Evolutionary conservation across 2,797 vertebrate species (phyloP).

Genomic region (Sebastes trivittatus): DNA sequence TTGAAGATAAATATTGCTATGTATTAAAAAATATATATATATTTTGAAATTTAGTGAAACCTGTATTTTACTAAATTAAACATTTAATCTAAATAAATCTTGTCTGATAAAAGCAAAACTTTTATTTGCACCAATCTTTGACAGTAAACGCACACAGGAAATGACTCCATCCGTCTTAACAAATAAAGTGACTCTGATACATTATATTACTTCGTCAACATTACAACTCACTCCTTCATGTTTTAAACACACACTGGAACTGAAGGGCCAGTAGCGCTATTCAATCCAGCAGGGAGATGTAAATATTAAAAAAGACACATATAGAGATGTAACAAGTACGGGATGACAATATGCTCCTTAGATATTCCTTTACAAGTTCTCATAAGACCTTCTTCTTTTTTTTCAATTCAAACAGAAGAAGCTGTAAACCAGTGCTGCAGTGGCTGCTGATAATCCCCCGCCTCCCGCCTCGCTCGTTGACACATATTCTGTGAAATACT

Average conservation of each 20-base stretch:
- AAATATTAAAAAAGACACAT: constrained; percentile 61
- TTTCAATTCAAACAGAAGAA: constrained; percentile 71
- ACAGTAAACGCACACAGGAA: constrained; percentile 39
- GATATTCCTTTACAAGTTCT: constrained; percentile 71
- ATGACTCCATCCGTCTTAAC: constrained; percentile 38
- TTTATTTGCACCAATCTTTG: not conserved
- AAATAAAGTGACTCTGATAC: constrained; percentile 47
- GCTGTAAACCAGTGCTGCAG: constrained; percentile 62
- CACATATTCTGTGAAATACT: constrained; percentile 93
- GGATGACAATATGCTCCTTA: constrained; percentile 60
- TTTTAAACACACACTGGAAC: constrained; percentile 62
- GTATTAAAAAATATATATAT: not conserved
- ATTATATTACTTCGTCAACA: constrained; percentile 63
- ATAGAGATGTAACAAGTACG: constrained; percentile 60
- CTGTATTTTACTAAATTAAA: not conserved
- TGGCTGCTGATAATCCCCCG: constrained; percentile 59
- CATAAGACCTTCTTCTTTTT: constrained; percentile 52
- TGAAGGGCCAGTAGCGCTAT: constrained; percentile 42
- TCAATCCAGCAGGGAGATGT: constrained; percentile 60
- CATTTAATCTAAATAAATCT: not conserved
- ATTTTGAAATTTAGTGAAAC: not conserved
- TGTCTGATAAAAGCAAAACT: not conserved
- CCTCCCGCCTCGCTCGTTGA: constrained; percentile 22
- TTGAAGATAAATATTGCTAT: not conserved
- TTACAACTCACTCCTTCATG: constrained; percentile 63